phyloP scores from a whole-genome alignment of 2,113 vertebrate species.

The Coptodon rendalli region DNA sequence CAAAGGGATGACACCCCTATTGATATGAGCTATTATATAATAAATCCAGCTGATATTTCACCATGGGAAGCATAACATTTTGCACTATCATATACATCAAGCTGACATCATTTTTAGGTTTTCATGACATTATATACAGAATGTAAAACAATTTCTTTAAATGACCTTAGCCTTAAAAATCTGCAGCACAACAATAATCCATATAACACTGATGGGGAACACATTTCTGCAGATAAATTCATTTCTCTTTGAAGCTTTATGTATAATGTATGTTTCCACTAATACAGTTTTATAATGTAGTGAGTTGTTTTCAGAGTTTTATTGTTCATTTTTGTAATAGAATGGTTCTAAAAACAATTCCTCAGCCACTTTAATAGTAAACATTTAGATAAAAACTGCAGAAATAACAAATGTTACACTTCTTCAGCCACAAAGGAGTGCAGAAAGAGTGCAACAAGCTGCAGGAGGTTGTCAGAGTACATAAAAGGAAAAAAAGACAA shows the following conservation, averaged over 20 bases:
- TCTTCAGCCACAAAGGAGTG: background rate
- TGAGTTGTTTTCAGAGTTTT: background rate
- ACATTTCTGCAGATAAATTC: background rate
- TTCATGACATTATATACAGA: background rate
- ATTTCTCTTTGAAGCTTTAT: background rate
- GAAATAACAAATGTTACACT: background rate
- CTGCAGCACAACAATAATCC: background rate
- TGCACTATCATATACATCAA: background rate
- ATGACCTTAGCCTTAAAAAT: background rate
- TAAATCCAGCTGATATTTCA: background rate
- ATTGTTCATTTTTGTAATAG: background rate
- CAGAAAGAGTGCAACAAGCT: background rate
- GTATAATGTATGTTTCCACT: background rate
- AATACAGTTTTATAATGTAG: background rate
- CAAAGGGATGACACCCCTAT: background rate
- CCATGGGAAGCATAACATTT: background rate
- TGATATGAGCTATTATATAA: background rate
- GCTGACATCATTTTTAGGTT: background rate
- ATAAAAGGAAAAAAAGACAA: background rate
- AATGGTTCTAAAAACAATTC: background rate
- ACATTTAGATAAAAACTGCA: background rate
- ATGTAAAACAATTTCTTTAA: background rate
- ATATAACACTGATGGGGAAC: background rate
- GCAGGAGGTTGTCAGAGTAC: background rate
- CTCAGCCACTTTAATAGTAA: background rate